A percentile compares a stretch with the other conserved stretches of the same genome.
Evolutionary conservation across 92 coral and sea anemone species (phyloP).

Genomic region (Siderastrea siderea): DNA sequence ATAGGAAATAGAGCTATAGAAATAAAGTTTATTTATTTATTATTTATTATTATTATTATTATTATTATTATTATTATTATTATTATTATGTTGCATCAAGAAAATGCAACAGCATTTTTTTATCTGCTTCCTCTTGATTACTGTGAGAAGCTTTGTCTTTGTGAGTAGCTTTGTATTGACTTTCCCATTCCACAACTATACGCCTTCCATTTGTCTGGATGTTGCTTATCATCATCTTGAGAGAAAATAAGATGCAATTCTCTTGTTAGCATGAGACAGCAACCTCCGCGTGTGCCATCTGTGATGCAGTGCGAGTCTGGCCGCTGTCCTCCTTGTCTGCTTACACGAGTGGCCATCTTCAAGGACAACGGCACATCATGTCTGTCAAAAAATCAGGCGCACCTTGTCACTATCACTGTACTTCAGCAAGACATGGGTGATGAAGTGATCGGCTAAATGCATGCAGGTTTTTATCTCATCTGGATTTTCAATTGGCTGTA

Average conservation of each 20-base stretch:
- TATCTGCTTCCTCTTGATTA: constrained; percentile 1
- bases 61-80: no score
- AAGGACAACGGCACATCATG: neutral
- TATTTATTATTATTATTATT: no score
- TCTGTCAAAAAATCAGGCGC: no score
- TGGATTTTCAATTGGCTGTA: no score
- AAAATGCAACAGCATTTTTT: neutral
- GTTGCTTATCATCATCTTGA: neutral
- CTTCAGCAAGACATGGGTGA: no score
- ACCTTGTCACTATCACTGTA: no score
- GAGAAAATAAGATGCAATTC: neutral
- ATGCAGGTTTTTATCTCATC: no score
- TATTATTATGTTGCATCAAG: no score
- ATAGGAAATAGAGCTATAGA: no score
- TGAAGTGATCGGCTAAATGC: no score
- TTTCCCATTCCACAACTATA: neutral
- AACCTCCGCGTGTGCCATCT: neutral
- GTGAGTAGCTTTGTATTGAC: constrained; percentile 2
- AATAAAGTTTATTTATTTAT: no score
- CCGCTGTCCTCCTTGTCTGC: neutral
- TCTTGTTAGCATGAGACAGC: neutral
- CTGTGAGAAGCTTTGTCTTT: neutral
- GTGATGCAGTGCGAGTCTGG: neutral
- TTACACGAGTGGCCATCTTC: neutral
- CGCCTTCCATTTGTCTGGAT: neutral